phyloP scores from a whole-genome alignment of 2,113 vertebrate species.

The Protomyctophum bolini region DNA sequence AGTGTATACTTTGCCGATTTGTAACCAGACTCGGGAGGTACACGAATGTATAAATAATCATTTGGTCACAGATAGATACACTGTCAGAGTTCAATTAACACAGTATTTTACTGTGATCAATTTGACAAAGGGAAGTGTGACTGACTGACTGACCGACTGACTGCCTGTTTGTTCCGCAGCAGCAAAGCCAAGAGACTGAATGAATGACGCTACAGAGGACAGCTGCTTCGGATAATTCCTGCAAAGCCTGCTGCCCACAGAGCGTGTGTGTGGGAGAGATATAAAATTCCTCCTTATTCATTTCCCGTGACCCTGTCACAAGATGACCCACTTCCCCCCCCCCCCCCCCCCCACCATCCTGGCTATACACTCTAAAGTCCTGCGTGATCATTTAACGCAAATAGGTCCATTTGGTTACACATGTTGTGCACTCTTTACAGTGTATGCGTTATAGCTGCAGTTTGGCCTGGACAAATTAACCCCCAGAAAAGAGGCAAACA shows the following conservation, averaged over 20 bases:
- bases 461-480: conserved; percentile 3
- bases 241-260: conserved; percentile 2
- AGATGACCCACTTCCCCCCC: conserved; percentile 22
- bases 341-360: conserved; percentile 3
- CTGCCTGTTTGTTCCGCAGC: not conserved
- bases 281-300: conserved; percentile 51
- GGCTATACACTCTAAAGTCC: not conserved
- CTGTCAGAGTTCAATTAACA: not conserved
- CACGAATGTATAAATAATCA: too few species aligned
- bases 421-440: too few species aligned
- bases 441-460: conserved; percentile 11
- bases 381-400: too few species aligned
- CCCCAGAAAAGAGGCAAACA: conserved; percentile 12
- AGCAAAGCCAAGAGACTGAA: not conserved
- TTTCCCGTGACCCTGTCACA: conserved; percentile 58
- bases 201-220: conserved; percentile 9
- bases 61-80: not conserved
- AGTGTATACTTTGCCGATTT: too few species aligned
- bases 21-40: too few species aligned
- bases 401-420: too few species aligned
- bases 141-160: not conserved
- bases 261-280: conserved; percentile 13
- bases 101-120: too few species aligned
- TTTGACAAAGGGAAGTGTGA: not conserved
- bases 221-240: conserved; percentile 20